Percentiles rank a stretch among this genome's conserved stretches.
phyloP scores from a whole-genome alignment of 2,888 invertebrate genomes.

The Frankliniella fusca region DNA sequence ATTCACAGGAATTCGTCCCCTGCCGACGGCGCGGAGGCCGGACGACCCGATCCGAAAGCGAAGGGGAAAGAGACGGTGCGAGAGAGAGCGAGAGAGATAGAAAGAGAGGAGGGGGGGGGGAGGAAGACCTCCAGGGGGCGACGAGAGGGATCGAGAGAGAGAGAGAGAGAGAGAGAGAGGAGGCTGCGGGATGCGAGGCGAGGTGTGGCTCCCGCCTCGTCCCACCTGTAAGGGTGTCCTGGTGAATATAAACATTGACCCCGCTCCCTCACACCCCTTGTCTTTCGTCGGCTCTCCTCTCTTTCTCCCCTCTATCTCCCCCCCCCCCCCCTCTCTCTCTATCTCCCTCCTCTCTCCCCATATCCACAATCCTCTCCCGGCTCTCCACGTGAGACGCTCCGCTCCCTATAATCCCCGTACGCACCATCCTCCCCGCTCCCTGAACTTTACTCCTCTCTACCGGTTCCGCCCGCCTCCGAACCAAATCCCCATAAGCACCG shows the following conservation, averaged over 20 bases:
- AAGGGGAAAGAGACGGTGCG: no score
- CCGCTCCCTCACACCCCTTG: background rate
- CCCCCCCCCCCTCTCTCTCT: background rate
- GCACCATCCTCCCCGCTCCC: no score
- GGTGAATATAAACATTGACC: conserved; percentile 10
- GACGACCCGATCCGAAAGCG: background rate
- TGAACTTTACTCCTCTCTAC: no score
- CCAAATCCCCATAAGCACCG: no score
- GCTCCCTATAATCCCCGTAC: no score
- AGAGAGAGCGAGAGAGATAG: no score
- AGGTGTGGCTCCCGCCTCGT: background rate
- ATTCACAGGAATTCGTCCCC: conserved; percentile 12
- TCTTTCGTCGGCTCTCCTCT: background rate
- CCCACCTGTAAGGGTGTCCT: background rate
- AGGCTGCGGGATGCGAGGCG: background rate
- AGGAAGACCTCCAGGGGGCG: no score
- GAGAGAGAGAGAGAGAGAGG: background rate
- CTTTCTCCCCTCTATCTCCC: background rate
- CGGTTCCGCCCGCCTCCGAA: no score
- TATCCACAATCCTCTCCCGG: no score
- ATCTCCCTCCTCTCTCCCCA: background rate
- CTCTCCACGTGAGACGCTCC: no score
- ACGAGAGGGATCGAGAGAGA: no score
- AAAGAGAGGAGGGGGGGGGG: no score
- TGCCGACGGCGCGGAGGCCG: background rate